A percentile compares a stretch with the other conserved stretches of the same genome.
These are phyloP conservation scores for Coptodon rendalli DNA, from an alignment of 2,113 vertebrate species.

Conservation along the genomic window DNA sequence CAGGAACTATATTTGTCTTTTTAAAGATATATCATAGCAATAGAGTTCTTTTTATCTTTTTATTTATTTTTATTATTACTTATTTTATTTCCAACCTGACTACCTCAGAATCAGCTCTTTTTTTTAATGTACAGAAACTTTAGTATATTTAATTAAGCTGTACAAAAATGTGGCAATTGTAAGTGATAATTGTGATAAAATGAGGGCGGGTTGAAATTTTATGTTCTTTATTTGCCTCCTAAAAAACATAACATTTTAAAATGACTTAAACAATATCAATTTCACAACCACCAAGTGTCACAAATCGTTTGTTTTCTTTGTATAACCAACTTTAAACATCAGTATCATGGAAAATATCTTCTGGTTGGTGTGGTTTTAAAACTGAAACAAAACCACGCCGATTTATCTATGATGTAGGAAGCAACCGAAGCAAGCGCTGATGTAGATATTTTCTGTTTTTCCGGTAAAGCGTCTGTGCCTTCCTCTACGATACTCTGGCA, in stretches of 20 bases:
- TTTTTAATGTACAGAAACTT: not conserved
- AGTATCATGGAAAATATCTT: not conserved
- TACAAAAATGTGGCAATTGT: not conserved
- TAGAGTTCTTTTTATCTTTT: not conserved
- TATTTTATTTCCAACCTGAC: not conserved
- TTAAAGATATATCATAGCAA: not conserved
- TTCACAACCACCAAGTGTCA: not conserved
- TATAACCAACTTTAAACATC: not conserved
- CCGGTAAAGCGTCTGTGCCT: not conserved
- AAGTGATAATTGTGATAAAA: rapidly evolving
- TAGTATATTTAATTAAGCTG: not conserved
- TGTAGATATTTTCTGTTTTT: not conserved
- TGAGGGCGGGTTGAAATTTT: not conserved
- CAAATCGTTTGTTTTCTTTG: not conserved
- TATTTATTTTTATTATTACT: not conserved
- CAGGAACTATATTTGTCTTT: not conserved
- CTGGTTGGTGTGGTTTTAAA: not conserved
- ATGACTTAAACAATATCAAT: not conserved
- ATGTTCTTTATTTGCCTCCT: not conserved
- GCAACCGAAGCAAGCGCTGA: not conserved
- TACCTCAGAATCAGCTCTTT: not conserved
- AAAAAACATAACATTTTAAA: not conserved
- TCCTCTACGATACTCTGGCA: not conserved
- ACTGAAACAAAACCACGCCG: not conserved
- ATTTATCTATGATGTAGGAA: not conserved